Conservation (phyloP, 2,797 vertebrate species). For the Poecilia picta region DNA sequence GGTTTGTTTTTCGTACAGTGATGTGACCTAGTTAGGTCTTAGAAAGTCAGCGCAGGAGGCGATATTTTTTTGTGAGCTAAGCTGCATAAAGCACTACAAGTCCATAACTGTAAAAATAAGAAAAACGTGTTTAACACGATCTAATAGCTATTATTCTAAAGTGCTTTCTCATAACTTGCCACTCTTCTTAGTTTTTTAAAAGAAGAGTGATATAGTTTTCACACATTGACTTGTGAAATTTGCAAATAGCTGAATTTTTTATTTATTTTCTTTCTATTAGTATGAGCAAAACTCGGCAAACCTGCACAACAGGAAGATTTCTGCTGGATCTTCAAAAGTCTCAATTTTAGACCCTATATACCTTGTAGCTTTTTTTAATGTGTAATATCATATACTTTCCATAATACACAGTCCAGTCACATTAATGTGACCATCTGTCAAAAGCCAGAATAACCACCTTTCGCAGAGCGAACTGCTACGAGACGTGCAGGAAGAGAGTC, state of each 20-base stretch:
- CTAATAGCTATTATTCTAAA: neutral
- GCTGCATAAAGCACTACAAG: conserved; percentile 1
- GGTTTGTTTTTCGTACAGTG: neutral
- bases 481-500: too few species aligned
- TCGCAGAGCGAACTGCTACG: too few species aligned
- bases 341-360: neutral
- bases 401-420: too few species aligned
- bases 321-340: neutral
- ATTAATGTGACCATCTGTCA: too few species aligned
- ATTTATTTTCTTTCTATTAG: neutral
- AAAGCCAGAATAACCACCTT: too few species aligned
- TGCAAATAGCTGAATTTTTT: neutral
- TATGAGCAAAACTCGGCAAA: neutral
- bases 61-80: neutral
- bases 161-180: neutral
- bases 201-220: neutral
- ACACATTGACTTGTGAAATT: neutral
- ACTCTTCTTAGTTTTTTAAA: neutral
- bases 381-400: neutral
- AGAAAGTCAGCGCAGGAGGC: neutral
- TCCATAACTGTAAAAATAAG: conserved; percentile 2
- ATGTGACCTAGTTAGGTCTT: neutral
- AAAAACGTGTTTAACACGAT: neutral
- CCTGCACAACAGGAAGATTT: neutral
- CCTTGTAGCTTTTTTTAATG: neutral